Conservation (phyloP, 2,113 vertebrate species). For the Corynorhinus townsendii region DNA sequence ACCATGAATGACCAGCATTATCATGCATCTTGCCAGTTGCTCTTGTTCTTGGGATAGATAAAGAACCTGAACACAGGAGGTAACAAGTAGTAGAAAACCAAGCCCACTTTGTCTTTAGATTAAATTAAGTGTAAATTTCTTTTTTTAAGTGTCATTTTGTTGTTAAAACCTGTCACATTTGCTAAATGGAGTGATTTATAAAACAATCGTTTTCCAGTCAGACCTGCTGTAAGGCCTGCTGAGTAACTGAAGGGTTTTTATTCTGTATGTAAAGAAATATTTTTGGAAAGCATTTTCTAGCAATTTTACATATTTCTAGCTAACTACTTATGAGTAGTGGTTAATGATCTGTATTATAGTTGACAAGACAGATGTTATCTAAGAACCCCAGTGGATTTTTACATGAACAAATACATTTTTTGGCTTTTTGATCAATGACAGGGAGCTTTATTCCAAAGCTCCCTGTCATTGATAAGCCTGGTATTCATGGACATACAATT, state of each 20-base stretch:
- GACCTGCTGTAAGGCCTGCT: neutral
- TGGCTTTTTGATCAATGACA: neutral
- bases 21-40: neutral
- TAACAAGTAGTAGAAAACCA: slow-evolving; percentile 20
- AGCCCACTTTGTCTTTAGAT: neutral
- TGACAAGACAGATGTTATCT: neutral
- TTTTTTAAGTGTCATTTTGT: neutral
- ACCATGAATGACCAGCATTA: neutral
- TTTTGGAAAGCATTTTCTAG: neutral
- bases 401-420: neutral
- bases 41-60: neutral
- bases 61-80: neutral
- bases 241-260: neutral
- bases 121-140: neutral
- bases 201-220: neutral
- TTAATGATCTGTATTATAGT: neutral
- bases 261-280: neutral
- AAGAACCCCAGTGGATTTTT: neutral
- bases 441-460: neutral
- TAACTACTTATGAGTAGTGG: neutral
- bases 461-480: neutral
- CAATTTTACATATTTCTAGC: neutral
- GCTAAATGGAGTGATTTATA: neutral
- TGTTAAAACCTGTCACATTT: neutral
- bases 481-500: neutral